Evolutionary conservation across 92 coral and sea anemone genomes (phyloP), one percentile per base, ranked within the genome.

Genomic region (Heliopora coerulea): DNA sequence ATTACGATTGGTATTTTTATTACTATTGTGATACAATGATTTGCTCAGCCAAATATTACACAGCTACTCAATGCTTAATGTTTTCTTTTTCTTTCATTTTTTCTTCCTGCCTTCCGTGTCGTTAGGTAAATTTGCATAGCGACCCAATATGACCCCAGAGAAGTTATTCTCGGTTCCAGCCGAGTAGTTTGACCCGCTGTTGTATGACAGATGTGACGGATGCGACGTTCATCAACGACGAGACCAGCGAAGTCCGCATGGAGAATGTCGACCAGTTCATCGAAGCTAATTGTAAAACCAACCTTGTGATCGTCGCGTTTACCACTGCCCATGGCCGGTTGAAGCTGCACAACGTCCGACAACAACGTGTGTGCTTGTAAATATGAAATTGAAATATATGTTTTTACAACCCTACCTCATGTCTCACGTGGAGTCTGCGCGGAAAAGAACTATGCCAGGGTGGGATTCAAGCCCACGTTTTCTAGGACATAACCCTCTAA

Each of bases 121-220:
- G 3, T 11, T 17, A 56, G 62, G 62, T 24, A 56, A 56, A 19
- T 56, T 56, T 56, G n/a, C n/a, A n/a, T n/a, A n/a, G n/a, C n/a
- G 62, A 23, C 62, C 74, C 3, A 82, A 86, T 34, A 82, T 78
- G 82, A 46, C 62, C 11, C 25, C 18, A 1, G 62, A 18, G 24
- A 24, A 56, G 62, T 14, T 56, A 1, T 11, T 56, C 3, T 56
- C 62, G 8, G 62, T 3, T 24, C 62, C 62, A 3, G 11, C 14
- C 14, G 31, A 15, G 3, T 56, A 56, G 12, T 56, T 56, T 56
- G 62, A 56, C 24, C 8, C 1, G 29, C 12, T 56, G 23, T 9
- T 29, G 12, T 17, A 15, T 9, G 62, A 56, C 25, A 19, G 11
- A 56, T 1, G 62, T 56, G 12, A 15, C 31, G 1, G 62, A 56